Evolutionary conservation across 2,888 invertebrate species (phyloP).

Genomic region (Chaitophorus viminalis): DNA sequence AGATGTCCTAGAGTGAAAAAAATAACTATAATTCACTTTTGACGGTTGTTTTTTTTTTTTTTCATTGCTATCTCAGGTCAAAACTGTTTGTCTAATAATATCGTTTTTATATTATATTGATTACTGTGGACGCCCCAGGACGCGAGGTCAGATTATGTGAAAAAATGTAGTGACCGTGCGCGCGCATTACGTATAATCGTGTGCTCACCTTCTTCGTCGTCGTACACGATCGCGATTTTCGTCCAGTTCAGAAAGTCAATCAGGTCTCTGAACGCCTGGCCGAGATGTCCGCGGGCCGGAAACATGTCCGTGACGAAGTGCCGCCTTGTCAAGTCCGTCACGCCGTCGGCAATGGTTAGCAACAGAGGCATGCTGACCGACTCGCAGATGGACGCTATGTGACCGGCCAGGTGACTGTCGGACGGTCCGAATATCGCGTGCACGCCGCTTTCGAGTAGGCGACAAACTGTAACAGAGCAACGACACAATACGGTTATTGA

Average conservation of each 20-base stretch:
- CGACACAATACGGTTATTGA: too few species aligned
- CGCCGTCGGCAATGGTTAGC: constrained; percentile 75
- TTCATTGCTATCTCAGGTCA: too few species aligned
- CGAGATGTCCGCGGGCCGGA: constrained; percentile 84
- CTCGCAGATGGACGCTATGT: constrained; percentile 89
- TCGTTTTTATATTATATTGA: too few species aligned
- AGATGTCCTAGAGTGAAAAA: too few species aligned
- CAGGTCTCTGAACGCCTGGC: constrained; percentile 85
- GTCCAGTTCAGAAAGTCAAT: constrained; percentile 92
- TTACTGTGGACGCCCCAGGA: too few species aligned
- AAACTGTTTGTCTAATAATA: too few species aligned
- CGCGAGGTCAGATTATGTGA: too few species aligned
- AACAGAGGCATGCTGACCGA: constrained; percentile 87
- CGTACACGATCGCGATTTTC: constrained; percentile 90
- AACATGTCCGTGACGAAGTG: constrained; percentile 89
- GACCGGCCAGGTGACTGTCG: constrained; percentile 82
- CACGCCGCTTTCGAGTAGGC: constrained; percentile 84
- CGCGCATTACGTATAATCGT: too few species aligned
- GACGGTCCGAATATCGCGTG: constrained; percentile 90
- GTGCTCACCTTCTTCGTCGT: constrained; percentile 88
- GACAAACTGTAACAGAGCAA: constrained; percentile 75
- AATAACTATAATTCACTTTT: too few species aligned
- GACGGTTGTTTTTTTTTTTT: too few species aligned
- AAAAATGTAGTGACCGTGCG: too few species aligned
- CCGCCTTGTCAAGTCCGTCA: constrained; percentile 74